phyloP scores from a whole-genome alignment of 2,888 invertebrate species.

The Orthosia cruda region DNA sequence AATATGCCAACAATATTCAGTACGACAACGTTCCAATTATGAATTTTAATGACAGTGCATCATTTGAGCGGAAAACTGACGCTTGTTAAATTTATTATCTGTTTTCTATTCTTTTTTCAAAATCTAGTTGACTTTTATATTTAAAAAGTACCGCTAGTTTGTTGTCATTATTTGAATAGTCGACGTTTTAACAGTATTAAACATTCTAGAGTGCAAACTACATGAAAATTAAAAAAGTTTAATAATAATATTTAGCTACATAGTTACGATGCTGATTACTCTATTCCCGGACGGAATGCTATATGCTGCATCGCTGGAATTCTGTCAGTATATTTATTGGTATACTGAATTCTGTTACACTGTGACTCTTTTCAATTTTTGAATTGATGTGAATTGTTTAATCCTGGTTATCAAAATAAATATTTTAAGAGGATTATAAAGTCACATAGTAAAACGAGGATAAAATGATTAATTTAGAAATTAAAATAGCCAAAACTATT shows the following conservation, averaged over 20 bases:
- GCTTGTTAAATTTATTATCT: background rate
- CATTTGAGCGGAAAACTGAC: background rate
- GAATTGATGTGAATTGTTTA: too few relatives aligned
- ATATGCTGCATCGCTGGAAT: conserved; percentile 1
- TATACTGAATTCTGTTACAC: background rate
- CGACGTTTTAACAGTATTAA: background rate
- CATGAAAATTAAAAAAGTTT: background rate
- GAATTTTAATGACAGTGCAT: conserved; percentile 1
- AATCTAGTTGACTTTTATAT: background rate
- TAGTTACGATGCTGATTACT: conserved; percentile 6
- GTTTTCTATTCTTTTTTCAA: background rate
- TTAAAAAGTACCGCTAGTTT: background rate
- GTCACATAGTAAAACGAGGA: too few relatives aligned
- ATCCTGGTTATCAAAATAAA: too few relatives aligned
- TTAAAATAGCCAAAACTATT: too few relatives aligned
- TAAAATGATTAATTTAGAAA: too few relatives aligned
- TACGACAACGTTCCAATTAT: background rate
- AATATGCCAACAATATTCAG: background rate
- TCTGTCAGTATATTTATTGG: background rate
- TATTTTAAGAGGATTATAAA: too few relatives aligned
- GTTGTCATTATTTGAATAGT: too few relatives aligned
- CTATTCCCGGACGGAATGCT: background rate
- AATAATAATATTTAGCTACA: background rate
- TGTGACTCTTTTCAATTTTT: background rate
- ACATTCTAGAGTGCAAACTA: background rate